Conservation (phyloP, 2,888 invertebrate genomes). For the Megaustenia siamemsis region DNA sequence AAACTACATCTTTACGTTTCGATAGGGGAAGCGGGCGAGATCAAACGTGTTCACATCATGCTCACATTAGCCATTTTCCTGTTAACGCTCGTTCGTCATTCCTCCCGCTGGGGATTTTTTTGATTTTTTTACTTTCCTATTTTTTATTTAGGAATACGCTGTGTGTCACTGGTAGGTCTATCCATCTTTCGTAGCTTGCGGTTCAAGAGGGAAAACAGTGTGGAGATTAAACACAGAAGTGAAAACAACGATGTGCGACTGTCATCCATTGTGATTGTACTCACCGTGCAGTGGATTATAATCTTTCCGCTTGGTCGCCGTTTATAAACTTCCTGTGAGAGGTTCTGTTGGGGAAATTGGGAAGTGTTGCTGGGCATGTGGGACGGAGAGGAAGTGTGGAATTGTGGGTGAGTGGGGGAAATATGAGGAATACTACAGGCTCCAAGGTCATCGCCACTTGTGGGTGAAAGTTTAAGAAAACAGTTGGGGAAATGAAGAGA, state of each 20-base stretch:
- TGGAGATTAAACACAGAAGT: conserved; percentile 16
- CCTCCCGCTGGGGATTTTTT: no score
- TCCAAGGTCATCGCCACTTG: conserved; percentile 39
- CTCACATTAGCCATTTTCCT: conserved; percentile 21
- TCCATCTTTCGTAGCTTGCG: neutral
- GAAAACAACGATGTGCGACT: conserved; percentile 9
- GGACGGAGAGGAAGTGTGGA: conserved; percentile 25
- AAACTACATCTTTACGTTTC: conserved; percentile 12
- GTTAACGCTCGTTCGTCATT: neutral
- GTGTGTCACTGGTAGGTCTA: conserved; percentile 24
- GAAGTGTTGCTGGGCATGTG: conserved; percentile 33
- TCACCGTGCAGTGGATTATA: conserved; percentile 14
- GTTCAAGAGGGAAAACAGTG: neutral
- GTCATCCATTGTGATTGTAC: conserved; percentile 23
- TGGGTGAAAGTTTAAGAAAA: conserved; percentile 43
- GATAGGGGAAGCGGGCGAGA: conserved; percentile 18
- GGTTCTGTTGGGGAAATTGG: conserved; percentile 24
- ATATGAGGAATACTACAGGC: neutral
- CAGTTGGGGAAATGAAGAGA: conserved; percentile 30
- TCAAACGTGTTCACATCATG: conserved; percentile 40
- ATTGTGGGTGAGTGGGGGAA: neutral
- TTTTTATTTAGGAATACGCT: conserved; percentile 32
- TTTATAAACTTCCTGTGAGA: conserved; percentile 25
- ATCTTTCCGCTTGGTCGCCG: conserved; percentile 19
- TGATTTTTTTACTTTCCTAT: no score